Base-by-base conservation (phyloP, 2,888 invertebrate genomes). In the Drosophila niveifrons region DNA sequence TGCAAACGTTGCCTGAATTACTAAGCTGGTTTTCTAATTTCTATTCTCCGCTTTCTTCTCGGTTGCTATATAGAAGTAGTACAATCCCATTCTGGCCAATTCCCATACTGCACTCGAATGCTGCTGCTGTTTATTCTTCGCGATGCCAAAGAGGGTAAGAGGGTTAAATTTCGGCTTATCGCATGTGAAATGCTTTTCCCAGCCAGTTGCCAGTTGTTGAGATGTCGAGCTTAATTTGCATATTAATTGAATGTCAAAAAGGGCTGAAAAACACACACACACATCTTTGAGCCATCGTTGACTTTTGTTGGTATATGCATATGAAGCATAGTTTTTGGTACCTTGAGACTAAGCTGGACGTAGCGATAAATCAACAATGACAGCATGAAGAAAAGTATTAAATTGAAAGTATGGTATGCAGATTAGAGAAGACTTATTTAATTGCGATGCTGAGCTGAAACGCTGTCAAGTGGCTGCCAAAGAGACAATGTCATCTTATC, bases 221-320 rank as follows among this genome's bases (percentile, higher is more conserved):
- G 57, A 51, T 68, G 58, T 52, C 39, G 36, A 52, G 65, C 75
- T 52, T 59, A 82, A 88, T 86, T 86, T 86, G 84, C 88, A 86
- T 86, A 86, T 86, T 86, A 86, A 86, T 86, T 88, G 81, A 86
- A 86, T 83, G 88, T 80, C 88, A 81, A 86, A 84, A 86, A 73
- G 77, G 68, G 65, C 59, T 63, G 75, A 70, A 66, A 34, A 72
- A 61, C 56, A 29, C 59, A 64, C 9, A 51, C 18, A 6, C 18
- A 18, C 18, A 18, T 4, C 23, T 23, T 59, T 58, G 18, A 11
- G 3, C 18, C 15, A 69, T 69, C 67, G 63, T 15, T 43, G 10
- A 56, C 34, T 56, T 56, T 36, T 13, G 11, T 23, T 23, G 23
- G 23, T 6, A 9, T 18, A 15, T 7, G 11, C 36, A 46, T 47